These are phyloP conservation scores for Dipus sagitta DNA, from an alignment of 2,797 vertebrate genomes.

Conservation along the genomic window DNA sequence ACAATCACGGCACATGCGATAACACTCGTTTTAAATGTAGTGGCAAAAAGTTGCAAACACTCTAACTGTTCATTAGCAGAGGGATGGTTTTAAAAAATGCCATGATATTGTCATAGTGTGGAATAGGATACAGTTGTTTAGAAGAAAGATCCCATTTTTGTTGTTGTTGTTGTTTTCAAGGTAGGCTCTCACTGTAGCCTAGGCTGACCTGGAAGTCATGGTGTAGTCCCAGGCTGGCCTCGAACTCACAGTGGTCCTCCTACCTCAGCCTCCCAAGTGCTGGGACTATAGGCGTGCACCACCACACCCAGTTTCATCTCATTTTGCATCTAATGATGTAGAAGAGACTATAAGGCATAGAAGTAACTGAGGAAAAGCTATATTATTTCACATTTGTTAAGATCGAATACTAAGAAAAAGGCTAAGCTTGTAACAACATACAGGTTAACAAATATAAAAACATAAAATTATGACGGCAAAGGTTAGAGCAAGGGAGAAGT, in stretches of 20 bases:
- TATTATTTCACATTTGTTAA: neutral
- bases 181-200: too few relatives aligned
- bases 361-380: neutral
- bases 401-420: constrained; percentile 12
- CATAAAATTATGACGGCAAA: neutral
- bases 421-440: neutral
- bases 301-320: neutral
- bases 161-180: too few relatives aligned
- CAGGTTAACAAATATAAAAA: neutral
- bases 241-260: too few relatives aligned
- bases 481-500: neutral
- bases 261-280: too few relatives aligned
- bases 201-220: too few relatives aligned
- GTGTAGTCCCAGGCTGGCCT: too few relatives aligned
- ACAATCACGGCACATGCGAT: neutral
- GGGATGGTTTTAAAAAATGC: neutral
- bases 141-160: neutral
- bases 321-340: neutral
- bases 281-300: too few relatives aligned
- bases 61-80: neutral
- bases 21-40: neutral
- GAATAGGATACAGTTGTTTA: neutral
- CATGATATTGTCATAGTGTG: neutral
- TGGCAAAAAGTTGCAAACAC: neutral
- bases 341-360: neutral